phyloP scores from a whole-genome alignment of 2,797 vertebrate genomes.

The Lutjanus campechanus region DNA sequence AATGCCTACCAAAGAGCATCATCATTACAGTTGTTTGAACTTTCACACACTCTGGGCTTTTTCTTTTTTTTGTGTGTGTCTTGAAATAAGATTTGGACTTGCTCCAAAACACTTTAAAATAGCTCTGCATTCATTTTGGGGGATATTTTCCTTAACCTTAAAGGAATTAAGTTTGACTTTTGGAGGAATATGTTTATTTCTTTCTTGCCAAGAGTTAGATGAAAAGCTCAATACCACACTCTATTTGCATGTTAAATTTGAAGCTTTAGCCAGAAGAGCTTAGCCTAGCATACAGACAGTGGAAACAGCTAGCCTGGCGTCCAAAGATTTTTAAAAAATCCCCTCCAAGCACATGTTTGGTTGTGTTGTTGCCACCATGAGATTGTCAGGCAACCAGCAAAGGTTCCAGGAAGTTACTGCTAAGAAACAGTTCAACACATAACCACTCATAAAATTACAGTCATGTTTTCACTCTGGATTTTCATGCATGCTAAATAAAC shows the following conservation, averaged over 20 bases:
- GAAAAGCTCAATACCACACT: not conserved
- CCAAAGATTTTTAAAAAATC: too few relatives aligned
- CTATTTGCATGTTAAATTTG: not conserved
- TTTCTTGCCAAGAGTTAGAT: slow-evolving; percentile 3
- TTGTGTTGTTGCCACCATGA: not conserved
- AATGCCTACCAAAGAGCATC: too few relatives aligned
- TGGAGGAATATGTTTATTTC: not conserved
- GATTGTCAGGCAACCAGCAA: not conserved
- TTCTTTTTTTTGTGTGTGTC: too few relatives aligned
- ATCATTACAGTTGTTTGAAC: too few relatives aligned
- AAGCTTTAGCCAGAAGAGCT: not conserved
- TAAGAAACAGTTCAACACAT: too few relatives aligned
- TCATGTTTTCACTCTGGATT: too few relatives aligned
- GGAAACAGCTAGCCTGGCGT: not conserved
- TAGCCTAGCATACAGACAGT: not conserved
- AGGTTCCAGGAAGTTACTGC: not conserved
- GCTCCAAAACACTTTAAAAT: not conserved
- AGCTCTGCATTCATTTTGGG: not conserved
- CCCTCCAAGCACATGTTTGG: not conserved
- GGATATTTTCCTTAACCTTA: not conserved
- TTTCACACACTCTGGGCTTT: too few relatives aligned
- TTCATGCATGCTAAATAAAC: not conserved
- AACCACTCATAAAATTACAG: too few relatives aligned
- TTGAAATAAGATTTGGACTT: not conserved
- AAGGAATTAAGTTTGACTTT: not conserved